Percentiles rank a stretch among this genome's conserved stretches.
Evolutionary conservation across 2,797 vertebrate species (phyloP).

Genomic region (Pyrocephalus nanus): DNA sequence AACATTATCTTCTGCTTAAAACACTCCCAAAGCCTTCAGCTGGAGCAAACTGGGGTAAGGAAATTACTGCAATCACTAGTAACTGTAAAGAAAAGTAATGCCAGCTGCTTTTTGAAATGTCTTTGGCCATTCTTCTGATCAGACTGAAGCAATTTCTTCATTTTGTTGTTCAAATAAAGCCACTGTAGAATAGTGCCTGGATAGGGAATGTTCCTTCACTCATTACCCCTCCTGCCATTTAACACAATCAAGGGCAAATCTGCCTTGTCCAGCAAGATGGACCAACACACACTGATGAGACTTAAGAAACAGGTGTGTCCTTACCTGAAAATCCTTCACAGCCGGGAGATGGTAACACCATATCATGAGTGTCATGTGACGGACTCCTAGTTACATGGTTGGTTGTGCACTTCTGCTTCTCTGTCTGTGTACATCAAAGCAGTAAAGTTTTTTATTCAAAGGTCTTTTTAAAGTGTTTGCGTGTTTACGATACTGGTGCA

Average conservation of each 20-base stretch:
- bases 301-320: not conserved
- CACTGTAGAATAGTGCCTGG: not conserved
- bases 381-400: fast-evolving
- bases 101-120: not conserved
- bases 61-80: not conserved
- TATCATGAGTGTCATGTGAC: not conserved
- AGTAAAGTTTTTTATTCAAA: not conserved
- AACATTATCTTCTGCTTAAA: not conserved
- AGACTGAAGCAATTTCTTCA: not conserved
- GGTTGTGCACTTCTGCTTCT: not conserved
- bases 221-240: not conserved
- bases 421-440: not conserved
- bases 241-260: not conserved
- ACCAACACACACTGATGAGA: not conserved
- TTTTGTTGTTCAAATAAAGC: not conserved
- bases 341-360: not conserved
- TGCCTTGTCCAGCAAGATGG: not conserved
- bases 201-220: not conserved
- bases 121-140: not conserved
- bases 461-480: not conserved
- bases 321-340: not conserved
- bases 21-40: not conserved
- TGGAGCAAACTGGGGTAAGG: not conserved
- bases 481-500: not conserved
- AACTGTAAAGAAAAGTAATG: not conserved